Percentiles rank a stretch among this genome's conserved stretches.
phyloP scores from a whole-genome alignment of 2,888 invertebrate genomes.

The Morinoia aosen region DNA sequence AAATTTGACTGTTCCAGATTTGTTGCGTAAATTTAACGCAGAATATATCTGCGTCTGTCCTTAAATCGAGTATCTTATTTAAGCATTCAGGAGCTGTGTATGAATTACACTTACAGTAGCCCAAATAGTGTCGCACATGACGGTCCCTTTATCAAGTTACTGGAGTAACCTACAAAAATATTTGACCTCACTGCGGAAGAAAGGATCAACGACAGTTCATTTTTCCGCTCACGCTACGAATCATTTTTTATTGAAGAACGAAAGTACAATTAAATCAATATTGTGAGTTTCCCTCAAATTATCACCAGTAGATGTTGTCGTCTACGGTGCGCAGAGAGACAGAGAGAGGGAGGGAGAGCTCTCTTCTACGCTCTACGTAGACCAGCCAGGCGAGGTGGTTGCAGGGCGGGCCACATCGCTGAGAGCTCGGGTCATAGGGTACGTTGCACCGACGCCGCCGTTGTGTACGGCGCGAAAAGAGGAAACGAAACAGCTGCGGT shows the following conservation, averaged over 20 bases:
- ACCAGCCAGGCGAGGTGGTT: background rate
- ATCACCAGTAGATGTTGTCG: background rate
- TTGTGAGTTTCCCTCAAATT: background rate
- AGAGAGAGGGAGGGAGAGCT: background rate
- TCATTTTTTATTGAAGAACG: background rate
- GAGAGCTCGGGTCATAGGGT: conserved; percentile 27
- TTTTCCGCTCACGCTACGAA: background rate
- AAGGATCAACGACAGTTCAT: background rate
- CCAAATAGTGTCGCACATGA: too few relatives aligned
- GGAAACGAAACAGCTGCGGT: background rate
- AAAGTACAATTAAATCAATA: background rate
- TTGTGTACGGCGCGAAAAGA: background rate
- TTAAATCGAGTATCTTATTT: too few relatives aligned
- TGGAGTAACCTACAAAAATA: too few relatives aligned
- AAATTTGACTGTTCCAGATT: background rate
- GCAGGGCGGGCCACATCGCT: background rate
- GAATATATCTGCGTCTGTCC: too few relatives aligned
- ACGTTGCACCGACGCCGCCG: background rate
- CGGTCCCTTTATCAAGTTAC: too few relatives aligned
- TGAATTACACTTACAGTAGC: too few relatives aligned
- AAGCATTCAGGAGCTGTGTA: too few relatives aligned
- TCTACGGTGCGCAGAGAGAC: background rate
- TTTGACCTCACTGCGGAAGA: too few relatives aligned
- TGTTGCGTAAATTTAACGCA: background rate
- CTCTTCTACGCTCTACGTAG: background rate